Base-by-base conservation (phyloP, 2,113 vertebrate species). In the Hyperoodon ampullatus region DNA sequence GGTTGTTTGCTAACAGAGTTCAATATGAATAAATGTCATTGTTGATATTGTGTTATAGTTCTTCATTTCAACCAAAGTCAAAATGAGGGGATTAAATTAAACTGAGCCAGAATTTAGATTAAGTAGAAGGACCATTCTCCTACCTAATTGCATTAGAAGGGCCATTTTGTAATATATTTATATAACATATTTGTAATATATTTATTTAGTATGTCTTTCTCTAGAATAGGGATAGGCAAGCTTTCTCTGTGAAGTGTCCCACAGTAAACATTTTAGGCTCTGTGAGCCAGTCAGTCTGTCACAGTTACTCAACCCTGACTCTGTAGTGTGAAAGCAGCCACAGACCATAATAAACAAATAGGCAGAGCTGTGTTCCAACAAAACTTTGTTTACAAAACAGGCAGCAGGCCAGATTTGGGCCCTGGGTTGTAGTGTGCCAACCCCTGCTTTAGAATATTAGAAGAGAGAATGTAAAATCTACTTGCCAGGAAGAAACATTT, bases 1-100 rank as follows among this genome's bases (percentile, higher is more conserved):
- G 24, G 78, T 35, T 58, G 39, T 75, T 96, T 90, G 50, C 21
- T 92, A 90, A 90, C 11, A 95, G 55, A 96, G 88, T 96, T 96
- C 72, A 75, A 1, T 50, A 26, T 89, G 30, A 91, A 92, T 93
- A 70, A 85, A 85, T 24, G 8, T 42, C 90, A 42, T 5, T 50
- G 33, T 47, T 81, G 24, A 39, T 71, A 72, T 7, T 42, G 1
- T 85, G 19, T 33, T 60, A 4, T 47, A 33, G 12, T 85, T 90
- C 55, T 70, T 96, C 53, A 63, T 14, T 87, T 91, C 12, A 28
- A 65, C 26, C 58, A 89, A 87, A 47, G 65, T 87, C 39, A 66
- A 72, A 50, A 74, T 78, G 26, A 39, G 16, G 13, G n/a, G 91
- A 86, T 89, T 95, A 95, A 74, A 87, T 74, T 65, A 65, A 89